Evolutionary conservation across 2,113 vertebrate species (phyloP), one percentile per base, ranked within the genome.

Genomic region (Chascanopsetta lugubris): DNA sequence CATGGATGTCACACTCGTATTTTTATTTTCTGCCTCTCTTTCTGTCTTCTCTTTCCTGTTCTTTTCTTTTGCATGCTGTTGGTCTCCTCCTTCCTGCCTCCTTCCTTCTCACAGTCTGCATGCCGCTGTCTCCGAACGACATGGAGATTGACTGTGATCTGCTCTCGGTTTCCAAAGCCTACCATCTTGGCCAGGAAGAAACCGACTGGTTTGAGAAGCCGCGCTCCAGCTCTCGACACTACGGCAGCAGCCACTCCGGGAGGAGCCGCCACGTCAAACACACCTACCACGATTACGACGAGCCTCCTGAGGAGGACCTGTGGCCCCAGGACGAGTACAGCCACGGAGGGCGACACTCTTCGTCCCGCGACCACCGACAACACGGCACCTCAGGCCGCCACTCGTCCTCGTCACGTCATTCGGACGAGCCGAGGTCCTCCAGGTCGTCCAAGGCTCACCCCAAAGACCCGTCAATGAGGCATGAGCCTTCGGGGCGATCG

Each of bases 161-260:
- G 92, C 96, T 96, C 96, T 96, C 96, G 96, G 93, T 99, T 97
- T 95, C 94, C 76, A 92, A 98, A 99, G 97, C 97, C 82, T 99
- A 99, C 94, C 96, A 99, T 92, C 95, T 99, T 90, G 96, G 97
- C 87, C 96, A 99, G 91, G 97, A 99, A 91, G 97, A 99, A 92
- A 99, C 97, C 17, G 97, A 99, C 93, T 99, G 97, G 97, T 99
- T 99, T 93, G 97, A 99, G 93, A 99, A 99, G 85, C 97, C 97
- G 32, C 95, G 96, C 73, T 92, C 95, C 21, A 95, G 95, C 85
- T 95, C 96, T 83, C 94, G 96, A 81, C 95, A 97, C 92, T 96
- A 98, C 30, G 87, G 95, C 88, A 83, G 89, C 62, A 94, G 94
- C 87, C 95, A 97, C 56, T 94, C 95, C 4, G 95, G 96, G 84